Base-by-base conservation (phyloP, 2,113 vertebrate species). In the Athene cunicularia region DNA sequence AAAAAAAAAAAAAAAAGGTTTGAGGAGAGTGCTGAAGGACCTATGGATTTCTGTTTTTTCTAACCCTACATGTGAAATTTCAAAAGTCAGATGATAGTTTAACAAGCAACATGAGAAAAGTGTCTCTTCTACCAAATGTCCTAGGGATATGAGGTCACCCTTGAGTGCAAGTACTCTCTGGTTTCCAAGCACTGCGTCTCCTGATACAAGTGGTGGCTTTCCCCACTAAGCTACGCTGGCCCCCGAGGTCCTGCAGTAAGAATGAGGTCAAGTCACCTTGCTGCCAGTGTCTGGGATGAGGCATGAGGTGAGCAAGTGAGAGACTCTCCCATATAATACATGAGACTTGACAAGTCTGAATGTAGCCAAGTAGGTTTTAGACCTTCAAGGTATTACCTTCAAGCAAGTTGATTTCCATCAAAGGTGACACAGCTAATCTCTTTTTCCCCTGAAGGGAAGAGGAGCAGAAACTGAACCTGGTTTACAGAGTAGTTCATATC, bases 291-390 rank as follows among this genome's bases (percentile, higher is more conserved):
- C 58, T 88, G 56, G 58, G 16, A 64, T 79, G 76, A 96, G 73
- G 73, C 70, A 79, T 14, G 37, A 91, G 33, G 58, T 72, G 58
- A 94, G 53, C 77, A 91, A 91, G 43, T 60, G 53, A 75, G 60
- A 81, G 47, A 56, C 33, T 88, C n/a, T 94, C 74, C 23, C 41
- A 80, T 39, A 37, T 94, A 88, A 90, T 80, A 76, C 49, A 80
- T 56, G 62, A 88, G 66, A 86, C 41, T 45, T 95, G n/a, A 90
- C 81, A 91, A 90, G 81, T 72, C 73, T 94, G 71, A 94, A 96
- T 71, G 84, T 20, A 87, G 81, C 60, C 94, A 86, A 64, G 91
- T 89, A 50, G 62, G 80, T 76, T 94, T 93, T 73, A 87, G 70
- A 88, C 77, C 84, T 95, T 88, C 60, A 47, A 89, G 89, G 26